Evolutionary conservation across 2,797 vertebrate genomes (phyloP), one percentile per base, ranked within the genome.

Genomic region (Sebastes ruberrimus): DNA sequence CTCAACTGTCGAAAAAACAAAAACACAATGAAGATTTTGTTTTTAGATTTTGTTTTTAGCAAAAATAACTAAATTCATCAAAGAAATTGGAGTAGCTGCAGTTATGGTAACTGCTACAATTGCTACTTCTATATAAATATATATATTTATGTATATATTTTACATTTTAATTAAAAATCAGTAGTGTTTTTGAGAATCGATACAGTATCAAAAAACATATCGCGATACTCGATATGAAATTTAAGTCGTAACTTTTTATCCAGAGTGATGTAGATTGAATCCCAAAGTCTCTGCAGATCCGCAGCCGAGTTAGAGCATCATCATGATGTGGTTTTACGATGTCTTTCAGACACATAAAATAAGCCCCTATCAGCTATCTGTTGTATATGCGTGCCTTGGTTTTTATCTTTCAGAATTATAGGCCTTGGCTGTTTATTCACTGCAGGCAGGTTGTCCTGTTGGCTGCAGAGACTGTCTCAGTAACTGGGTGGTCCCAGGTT

Each of bases 401-500:
- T 78, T 88, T 71, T 49, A 81, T 74, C 57, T 38, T 38, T 42
- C 5, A 22, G 59, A 76, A 20, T 70, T 78, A 53, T 4, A 27
- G 78, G 28, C 23, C 22, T 57, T 25, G 32, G 66, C 80, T 83
- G 55, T 89, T 74, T 65, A 52, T 79, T 66, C 38, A 22, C 25
- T 71, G 46, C 27, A 46, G 55, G 32, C 71, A 55, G 46, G 66
- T 65, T 22, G 25, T 6, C 10, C 57, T 62, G 46, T 25, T 74
- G 68, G 68, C 55, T 46, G 10, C 9, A 82, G 70, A 71, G 28
- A 23, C 52, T 11, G 32, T 56, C 66, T 80, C 63, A 57, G 76
- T 64, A 3, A 61, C 33, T 80, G 66, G 66, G 82, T 86, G 86
- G 85, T 85, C 86, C 79, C 77, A n/a, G 57, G 59, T 78, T 76